Percentiles rank a stretch among this genome's conserved stretches.
Conservation (phyloP, 2,113 vertebrate species). For the Xerus inauris region DNA sequence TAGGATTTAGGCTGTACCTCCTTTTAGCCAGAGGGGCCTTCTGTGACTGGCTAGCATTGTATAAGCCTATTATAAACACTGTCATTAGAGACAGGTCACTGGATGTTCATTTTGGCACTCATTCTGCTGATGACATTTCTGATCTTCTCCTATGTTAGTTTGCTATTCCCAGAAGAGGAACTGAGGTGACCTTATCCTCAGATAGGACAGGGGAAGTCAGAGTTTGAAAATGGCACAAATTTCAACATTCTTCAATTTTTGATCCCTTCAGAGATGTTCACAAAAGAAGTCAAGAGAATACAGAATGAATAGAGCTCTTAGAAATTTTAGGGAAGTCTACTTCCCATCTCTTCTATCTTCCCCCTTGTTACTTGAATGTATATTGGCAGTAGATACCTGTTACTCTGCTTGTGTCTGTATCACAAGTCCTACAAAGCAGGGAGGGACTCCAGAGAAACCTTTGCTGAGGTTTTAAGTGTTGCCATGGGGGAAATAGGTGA, state of each 20-base stretch:
- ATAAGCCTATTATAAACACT: neutral
- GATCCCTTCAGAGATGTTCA: neutral
- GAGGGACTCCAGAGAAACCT: neutral
- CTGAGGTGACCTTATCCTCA: neutral
- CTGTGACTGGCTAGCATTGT: neutral
- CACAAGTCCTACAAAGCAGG: neutral
- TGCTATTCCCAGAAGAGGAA: neutral
- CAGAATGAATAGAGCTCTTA: neutral
- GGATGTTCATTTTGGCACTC: neutral
- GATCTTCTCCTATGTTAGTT: neutral
- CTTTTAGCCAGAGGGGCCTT: neutral
- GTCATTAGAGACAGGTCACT: neutral
- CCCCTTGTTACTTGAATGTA: neutral
- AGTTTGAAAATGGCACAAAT: neutral
- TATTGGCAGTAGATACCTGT: neutral
- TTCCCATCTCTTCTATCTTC: neutral
- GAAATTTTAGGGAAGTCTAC: neutral
- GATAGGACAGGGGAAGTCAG: neutral
- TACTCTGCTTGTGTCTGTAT: neutral
- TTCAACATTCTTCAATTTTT: neutral
- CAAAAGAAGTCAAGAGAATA: neutral
- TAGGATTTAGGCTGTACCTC: neutral
- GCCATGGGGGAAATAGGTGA: neutral
- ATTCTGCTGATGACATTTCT: neutral
- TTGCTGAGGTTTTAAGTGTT: constrained; percentile 4